These are phyloP conservation scores for Drosophila burlai DNA, from an alignment of 1,140 invertebrate species.

Conservation along the genomic window DNA sequence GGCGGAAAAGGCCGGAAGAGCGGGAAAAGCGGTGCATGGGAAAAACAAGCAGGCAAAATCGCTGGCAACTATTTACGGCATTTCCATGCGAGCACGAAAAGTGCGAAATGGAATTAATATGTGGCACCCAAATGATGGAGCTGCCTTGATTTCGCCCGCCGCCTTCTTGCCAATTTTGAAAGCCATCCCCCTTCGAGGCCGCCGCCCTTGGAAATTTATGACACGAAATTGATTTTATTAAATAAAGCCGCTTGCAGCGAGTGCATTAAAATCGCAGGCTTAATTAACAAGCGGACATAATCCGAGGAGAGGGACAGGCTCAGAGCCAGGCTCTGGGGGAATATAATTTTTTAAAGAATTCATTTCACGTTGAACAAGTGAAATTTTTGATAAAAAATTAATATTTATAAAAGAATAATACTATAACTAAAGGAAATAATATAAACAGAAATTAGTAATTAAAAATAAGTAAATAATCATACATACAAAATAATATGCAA, in stretches of 20 bases:
- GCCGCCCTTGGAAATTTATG: slow-evolving; percentile 66
- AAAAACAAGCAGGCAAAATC: slow-evolving; percentile 26
- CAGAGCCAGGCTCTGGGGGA: not conserved
- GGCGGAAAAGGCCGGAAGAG: not conserved
- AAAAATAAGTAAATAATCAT: not conserved
- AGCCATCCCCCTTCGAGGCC: not conserved
- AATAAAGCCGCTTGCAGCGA: slow-evolving; percentile 63
- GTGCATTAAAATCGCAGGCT: slow-evolving; percentile 63
- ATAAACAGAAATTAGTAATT: too few relatives aligned
- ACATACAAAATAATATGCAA: not conserved
- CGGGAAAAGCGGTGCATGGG: not conserved
- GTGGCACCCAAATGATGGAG: slow-evolving; percentile 73
- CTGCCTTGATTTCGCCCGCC: slow-evolving; percentile 37
- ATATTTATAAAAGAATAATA: not conserved
- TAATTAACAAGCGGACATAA: slow-evolving; percentile 52
- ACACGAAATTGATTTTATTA: slow-evolving; percentile 79
- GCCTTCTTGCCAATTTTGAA: slow-evolving; percentile 5
- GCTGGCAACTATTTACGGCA: slow-evolving; percentile 75
- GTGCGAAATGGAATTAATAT: slow-evolving; percentile 83
- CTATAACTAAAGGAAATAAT: not conserved
- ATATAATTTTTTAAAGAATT: not conserved
- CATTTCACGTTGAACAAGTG: not conserved
- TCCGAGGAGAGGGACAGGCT: too few relatives aligned
- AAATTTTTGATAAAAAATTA: not conserved
- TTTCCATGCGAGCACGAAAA: slow-evolving; percentile 59